Conservation (phyloP, 2,797 vertebrate genomes). For the Mionectes olivaceus region DNA sequence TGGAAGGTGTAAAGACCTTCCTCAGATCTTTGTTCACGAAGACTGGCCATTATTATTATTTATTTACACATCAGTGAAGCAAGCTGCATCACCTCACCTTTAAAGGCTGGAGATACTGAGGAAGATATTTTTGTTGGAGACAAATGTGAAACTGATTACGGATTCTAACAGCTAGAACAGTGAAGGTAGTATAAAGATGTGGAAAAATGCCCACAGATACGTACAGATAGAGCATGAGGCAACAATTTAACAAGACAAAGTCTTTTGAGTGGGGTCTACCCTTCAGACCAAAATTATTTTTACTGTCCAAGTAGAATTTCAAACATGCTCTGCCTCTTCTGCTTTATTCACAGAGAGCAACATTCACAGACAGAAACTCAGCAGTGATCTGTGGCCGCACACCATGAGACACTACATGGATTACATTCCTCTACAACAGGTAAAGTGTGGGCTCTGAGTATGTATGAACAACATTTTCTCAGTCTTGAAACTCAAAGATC, state of each 20-base stretch:
- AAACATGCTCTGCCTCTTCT: background rate
- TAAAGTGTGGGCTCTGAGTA: background rate
- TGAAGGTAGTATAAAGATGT: background rate
- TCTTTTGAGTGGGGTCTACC: background rate
- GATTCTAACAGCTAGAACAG: background rate
- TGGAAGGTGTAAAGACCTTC: too few relatives aligned
- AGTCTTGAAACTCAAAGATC: background rate
- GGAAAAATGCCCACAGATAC: background rate
- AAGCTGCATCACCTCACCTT: background rate
- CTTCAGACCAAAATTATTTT: background rate
- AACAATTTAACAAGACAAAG: constrained; percentile 2
- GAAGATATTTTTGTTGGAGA: background rate
- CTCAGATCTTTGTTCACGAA: too few relatives aligned
- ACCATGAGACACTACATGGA: background rate
- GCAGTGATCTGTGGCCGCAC: background rate
- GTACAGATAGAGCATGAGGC: background rate
- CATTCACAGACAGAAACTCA: background rate
- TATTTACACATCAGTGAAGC: background rate
- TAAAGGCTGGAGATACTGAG: background rate
- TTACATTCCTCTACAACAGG: background rate
- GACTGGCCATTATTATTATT: too few relatives aligned
- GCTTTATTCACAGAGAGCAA: background rate
- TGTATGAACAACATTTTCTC: background rate
- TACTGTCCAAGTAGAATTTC: background rate
- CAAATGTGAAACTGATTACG: background rate